Percentiles rank a stretch among this genome's conserved stretches.
Evolutionary conservation across 1,140 invertebrate genomes (phyloP).

Genomic region (Campodea augens): DNA sequence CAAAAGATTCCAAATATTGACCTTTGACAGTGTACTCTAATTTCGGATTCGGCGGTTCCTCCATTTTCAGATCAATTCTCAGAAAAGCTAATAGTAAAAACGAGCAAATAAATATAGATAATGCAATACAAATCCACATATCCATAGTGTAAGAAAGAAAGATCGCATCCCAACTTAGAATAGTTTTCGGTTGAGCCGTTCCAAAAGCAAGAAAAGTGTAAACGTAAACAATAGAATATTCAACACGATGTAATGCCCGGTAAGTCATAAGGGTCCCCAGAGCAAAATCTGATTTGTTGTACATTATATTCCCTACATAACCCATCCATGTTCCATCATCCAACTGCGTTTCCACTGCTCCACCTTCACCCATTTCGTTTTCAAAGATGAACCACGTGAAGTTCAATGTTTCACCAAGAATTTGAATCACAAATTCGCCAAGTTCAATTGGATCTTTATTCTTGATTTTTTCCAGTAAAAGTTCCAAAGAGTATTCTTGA

Average conservation of each 20-base stretch:
- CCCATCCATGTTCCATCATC: background rate
- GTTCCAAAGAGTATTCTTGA: too few species aligned
- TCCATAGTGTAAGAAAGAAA: background rate
- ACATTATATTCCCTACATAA: background rate
- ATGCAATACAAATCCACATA: background rate
- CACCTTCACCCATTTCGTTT: background rate
- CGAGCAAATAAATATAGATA: background rate
- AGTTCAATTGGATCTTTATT: too few species aligned
- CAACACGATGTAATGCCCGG: background rate
- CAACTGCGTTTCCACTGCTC: background rate
- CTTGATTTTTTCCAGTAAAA: too few species aligned
- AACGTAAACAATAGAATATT: background rate
- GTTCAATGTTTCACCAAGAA: background rate
- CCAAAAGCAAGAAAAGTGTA: background rate
- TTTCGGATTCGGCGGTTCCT: background rate
- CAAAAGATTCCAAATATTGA: background rate
- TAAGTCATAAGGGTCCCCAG: background rate
- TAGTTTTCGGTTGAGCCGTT: background rate
- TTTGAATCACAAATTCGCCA: too few species aligned
- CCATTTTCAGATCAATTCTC: background rate
- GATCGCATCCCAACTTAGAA: background rate
- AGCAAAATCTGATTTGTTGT: background rate
- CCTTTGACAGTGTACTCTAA: background rate
- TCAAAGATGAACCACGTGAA: background rate
- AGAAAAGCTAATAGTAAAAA: background rate